Evolutionary conservation across 2,113 vertebrate species (phyloP), one percentile per base, ranked within the genome.

Genomic region (Charina bottae): DNA sequence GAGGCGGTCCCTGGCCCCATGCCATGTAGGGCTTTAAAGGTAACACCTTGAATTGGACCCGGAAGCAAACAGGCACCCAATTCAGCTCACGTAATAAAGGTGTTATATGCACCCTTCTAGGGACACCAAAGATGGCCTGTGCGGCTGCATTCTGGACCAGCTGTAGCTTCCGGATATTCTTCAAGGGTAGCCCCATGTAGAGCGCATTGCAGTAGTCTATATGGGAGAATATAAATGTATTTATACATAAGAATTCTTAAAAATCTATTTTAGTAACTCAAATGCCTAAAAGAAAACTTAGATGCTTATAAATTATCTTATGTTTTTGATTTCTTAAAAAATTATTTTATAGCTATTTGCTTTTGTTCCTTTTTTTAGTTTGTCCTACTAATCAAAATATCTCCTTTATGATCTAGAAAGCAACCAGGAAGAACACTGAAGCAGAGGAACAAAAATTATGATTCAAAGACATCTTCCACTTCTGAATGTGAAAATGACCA

Each of bases 361-460:
- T 59, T 83, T 83, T 42, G 7, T 1, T 11, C 4, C 7, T n/a
- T 15, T 37, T 87, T 33, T 33, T 88, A 93, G 78, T 1, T 37
- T 1, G n/a, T 84, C 15, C 33, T 84, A 46, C 58, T 33, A 83
- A 8, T 91, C 90, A 85, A 11, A 46, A 3, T 94, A 6, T 85
- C 92, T 92, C 97, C 85, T 96, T 93, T 78, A 93, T 88, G 92
- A 85, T 92, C 23, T 90, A 92, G 90, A 96, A 96, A 62, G 53
- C 91, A 87, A 64, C 90, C 62, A 85, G 93, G 95, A 90, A 96
- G 94, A 46, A 85, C 85, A 12, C 92, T 95, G 21, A 97, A 96
- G 92, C 37, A 84, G 89, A 87, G 62, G 93, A 92, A 97, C 94
- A 93, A 49, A n/a, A 97, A 96, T 62, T 96, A 90, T 21, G 97